phyloP scores from a whole-genome alignment of 2,113 vertebrate genomes.

The Trichechus manatus region DNA sequence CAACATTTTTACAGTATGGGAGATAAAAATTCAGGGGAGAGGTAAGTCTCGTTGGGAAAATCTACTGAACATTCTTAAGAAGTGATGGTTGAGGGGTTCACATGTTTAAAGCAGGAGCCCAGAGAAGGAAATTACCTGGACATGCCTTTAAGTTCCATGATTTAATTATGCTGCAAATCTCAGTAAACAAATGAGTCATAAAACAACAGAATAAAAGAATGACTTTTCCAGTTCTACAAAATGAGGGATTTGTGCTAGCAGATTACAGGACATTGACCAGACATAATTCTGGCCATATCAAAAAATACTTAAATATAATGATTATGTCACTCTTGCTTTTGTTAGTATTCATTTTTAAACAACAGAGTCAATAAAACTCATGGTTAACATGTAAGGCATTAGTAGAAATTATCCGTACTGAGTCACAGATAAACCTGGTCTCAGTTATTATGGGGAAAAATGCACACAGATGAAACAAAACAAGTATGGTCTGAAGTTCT shows the following conservation, averaged over 20 bases:
- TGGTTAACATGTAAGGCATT: background rate
- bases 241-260: background rate
- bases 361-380: background rate
- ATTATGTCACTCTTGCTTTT: background rate
- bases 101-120: background rate
- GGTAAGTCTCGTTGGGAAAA: background rate
- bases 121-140: background rate
- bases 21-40: constrained; percentile 18
- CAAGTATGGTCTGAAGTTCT: background rate
- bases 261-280: background rate
- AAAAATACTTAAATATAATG: constrained; percentile 8
- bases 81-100: background rate
- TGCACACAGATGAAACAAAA: background rate
- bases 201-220: constrained; percentile 26
- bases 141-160: background rate
- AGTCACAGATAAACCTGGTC: background rate
- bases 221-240: constrained; percentile 2
- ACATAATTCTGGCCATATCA: background rate
- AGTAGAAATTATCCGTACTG: background rate
- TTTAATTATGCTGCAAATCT: background rate
- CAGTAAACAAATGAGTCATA: background rate
- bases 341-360: constrained; percentile 31
- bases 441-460: background rate
- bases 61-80: constrained; percentile 37
- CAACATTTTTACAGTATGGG: background rate